Base-by-base conservation (phyloP, 2,113 vertebrate species). In the Gobius niger region DNA sequence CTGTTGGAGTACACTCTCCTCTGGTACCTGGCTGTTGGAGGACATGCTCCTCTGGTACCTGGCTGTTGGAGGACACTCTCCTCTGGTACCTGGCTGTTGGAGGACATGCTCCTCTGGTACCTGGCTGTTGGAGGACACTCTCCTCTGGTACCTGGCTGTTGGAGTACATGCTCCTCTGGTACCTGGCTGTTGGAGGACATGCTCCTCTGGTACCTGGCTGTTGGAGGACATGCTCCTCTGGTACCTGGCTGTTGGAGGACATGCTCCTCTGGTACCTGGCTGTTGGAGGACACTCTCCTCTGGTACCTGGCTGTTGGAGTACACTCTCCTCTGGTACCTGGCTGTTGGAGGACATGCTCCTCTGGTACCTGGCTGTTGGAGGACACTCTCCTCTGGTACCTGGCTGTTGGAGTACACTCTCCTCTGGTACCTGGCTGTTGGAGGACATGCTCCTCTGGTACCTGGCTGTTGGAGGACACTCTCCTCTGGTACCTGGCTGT, bases 291-390 rank as follows among this genome's bases (percentile, higher is more conserved):
- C 7, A 6, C 44, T 47, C 34, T n/a, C 15, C 12, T 65, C 12
- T 15, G 5, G 85, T 79, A 93, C 97, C 92, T 89, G 90, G 83
- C 88, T 90, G 73, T 98, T 98, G 82, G 94, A 91, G n/a, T n/a
- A 13, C 7, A 6, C 44, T 47, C 34, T n/a, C 15, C 12, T 65
- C 12, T 15, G 5, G 85, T 79, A 93, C 97, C 92, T 89, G 90
- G 83, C 88, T 90, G 73, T 98, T 98, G 82, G 94, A 91, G n/a
- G 5, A 13, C 7, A 6, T 61, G 41, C 34, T n/a, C 15, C 12
- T 65, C 12, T 15, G 5, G 85, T 79, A 93, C 97, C 92, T 89
- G 90, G 83, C 88, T 90, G 73, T 98, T 98, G 82, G 94, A 91
- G n/a, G 5, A 13, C 7, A 6, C 44, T 47, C 34, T n/a, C 15